Percentiles rank a stretch among this genome's conserved stretches.
These are phyloP conservation scores for Marronus borbonicus DNA, from an alignment of 2,888 invertebrate genomes.

Conservation along the genomic window DNA sequence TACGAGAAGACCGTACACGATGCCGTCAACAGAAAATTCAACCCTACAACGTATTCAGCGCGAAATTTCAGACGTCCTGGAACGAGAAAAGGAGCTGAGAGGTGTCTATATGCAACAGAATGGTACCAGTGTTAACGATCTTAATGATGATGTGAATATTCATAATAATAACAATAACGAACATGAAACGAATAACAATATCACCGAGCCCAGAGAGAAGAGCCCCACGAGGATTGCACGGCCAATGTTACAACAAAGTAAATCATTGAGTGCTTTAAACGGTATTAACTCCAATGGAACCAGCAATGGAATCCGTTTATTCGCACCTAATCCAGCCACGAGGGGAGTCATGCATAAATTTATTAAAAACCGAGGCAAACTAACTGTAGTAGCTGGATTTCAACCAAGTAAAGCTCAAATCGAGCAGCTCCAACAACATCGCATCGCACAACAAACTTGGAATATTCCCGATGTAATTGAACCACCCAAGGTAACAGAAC, in stretches of 20 bases:
- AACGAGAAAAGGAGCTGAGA: conserved; percentile 84
- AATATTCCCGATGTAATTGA: conserved; percentile 58
- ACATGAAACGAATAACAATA: conserved; percentile 45
- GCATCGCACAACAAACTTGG: conserved; percentile 47
- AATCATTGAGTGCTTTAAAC: conserved; percentile 46
- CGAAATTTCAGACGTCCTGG: conserved; percentile 90
- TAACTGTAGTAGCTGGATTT: conserved; percentile 67
- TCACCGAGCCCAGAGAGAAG: neutral
- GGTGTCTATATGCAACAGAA: conserved; percentile 37
- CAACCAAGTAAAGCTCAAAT: conserved; percentile 16
- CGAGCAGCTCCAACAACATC: conserved; percentile 12
- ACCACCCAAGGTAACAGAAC: conserved; percentile 67
- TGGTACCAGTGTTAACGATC: conserved; percentile 21
- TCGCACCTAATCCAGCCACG: conserved; percentile 72
- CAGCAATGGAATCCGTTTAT: conserved; percentile 74
- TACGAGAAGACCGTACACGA: conserved; percentile 38
- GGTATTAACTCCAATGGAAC: conserved; percentile 32
- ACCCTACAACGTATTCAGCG: conserved; percentile 88
- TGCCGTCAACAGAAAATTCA: conserved; percentile 71
- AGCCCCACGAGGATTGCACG: conserved; percentile 20
- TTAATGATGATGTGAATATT: conserved; percentile 37
- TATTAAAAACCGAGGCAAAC: conserved; percentile 84
- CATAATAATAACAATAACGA: conserved; percentile 48
- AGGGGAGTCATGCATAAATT: conserved; percentile 91
- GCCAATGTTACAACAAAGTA: conserved; percentile 41